Conservation (phyloP, 1,140 invertebrate genomes). For the Chironomus striatipennis region DNA sequence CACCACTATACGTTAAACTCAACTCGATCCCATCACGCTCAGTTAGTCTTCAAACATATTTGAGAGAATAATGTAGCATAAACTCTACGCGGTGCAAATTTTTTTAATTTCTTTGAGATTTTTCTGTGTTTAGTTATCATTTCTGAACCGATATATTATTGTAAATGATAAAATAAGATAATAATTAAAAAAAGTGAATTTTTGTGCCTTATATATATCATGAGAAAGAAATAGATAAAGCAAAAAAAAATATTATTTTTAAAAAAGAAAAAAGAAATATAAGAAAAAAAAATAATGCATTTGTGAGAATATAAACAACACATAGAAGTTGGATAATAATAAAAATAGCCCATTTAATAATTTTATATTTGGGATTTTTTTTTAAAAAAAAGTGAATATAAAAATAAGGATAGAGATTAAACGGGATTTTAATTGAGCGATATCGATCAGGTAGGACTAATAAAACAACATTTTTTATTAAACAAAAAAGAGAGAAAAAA, state of each 20-base stretch:
- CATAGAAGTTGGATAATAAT: neutral
- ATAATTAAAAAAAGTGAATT: neutral
- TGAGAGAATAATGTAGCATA: neutral
- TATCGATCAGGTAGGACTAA: neutral
- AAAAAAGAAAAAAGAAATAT: too few relatives aligned
- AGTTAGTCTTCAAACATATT: neutral
- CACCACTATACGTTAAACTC: too few relatives aligned
- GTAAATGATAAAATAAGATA: neutral
- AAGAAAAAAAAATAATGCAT: slow-evolving; percentile 5
- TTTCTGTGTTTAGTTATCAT: neutral
- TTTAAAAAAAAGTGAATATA: neutral
- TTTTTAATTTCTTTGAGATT: neutral
- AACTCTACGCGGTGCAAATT: neutral
- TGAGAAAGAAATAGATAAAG: neutral
- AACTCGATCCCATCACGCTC: neutral
- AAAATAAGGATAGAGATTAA: neutral
- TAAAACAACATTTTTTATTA: neutral
- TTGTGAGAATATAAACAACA: slow-evolving; percentile 17
- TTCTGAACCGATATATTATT: neutral
- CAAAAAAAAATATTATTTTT: too few relatives aligned
- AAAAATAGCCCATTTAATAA: slow-evolving; percentile 14
- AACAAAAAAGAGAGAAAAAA: neutral
- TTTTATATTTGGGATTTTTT: neutral
- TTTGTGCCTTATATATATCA: neutral
- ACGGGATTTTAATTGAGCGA: slow-evolving; percentile 7